These are phyloP conservation scores for Creontiades dilutus DNA, from an alignment of 2,888 invertebrate species.

Conservation along the genomic window DNA sequence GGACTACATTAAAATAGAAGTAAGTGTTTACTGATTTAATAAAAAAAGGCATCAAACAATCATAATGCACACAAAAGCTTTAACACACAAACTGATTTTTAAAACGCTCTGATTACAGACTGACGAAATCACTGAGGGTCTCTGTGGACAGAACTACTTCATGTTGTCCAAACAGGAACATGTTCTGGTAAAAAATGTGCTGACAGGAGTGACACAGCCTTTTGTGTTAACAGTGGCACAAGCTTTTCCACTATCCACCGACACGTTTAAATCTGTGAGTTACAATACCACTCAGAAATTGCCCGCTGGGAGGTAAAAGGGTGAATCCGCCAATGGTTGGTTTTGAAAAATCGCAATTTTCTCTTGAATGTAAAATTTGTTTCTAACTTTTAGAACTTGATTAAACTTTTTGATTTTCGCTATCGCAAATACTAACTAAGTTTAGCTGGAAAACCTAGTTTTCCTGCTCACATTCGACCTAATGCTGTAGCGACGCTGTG, in stretches of 20 bases:
- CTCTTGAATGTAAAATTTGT: no score
- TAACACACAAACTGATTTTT: background rate
- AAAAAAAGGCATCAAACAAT: background rate
- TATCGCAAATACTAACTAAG: no score
- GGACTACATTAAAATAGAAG: conserved; percentile 34
- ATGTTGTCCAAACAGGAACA: background rate
- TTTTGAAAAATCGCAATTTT: no score
- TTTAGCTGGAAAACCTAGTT: no score
- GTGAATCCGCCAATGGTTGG: no score
- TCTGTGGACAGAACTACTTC: conserved; percentile 27
- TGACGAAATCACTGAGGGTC: conserved; percentile 5
- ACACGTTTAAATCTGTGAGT: conserved; percentile 41
- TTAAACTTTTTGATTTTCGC: no score
- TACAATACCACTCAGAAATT: no score
- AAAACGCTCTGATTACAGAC: background rate
- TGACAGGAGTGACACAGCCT: background rate
- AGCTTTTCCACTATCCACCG: conserved; percentile 33
- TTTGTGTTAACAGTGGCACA: conserved; percentile 15
- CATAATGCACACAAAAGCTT: background rate
- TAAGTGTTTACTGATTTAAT: background rate
- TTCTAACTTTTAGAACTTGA: no score
- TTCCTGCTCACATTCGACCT: no score
- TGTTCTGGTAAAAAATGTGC: background rate
- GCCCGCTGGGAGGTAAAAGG: no score
- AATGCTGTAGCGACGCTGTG: no score